Conservation (phyloP, 1,140 invertebrate species). For the Drosophila parvula region DNA sequence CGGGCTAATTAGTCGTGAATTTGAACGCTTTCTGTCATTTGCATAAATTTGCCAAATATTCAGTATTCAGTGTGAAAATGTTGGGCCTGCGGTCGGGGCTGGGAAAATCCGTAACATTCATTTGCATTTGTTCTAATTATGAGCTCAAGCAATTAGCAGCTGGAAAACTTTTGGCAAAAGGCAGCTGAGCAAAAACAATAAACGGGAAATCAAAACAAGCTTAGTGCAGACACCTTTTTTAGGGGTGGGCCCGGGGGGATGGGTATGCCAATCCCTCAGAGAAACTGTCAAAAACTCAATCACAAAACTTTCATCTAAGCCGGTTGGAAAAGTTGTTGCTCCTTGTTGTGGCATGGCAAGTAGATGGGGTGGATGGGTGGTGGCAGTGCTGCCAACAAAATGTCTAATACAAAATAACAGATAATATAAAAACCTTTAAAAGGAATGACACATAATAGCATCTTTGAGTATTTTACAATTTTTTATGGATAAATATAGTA, state of each 20-base stretch:
- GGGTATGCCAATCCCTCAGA: conserved; percentile 17
- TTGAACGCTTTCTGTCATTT: conserved; percentile 57
- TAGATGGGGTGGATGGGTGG: no score
- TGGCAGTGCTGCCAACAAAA: not conserved
- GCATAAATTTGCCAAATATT: conserved; percentile 55
- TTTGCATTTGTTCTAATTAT: conserved; percentile 67
- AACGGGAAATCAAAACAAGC: conserved; percentile 63
- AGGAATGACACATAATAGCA: not conserved
- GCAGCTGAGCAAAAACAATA: conserved; percentile 54
- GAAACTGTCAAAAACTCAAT: conserved; percentile 69
- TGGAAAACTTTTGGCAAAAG: conserved; percentile 39
- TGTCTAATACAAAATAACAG: not conserved
- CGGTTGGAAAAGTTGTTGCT: conserved; percentile 53
- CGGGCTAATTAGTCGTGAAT: conserved; percentile 69
- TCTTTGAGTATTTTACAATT: not conserved
- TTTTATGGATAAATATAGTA: not conserved
- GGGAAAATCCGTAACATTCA: conserved; percentile 30
- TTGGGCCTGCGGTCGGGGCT: conserved; percentile 22
- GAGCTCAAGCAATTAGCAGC: conserved; percentile 63
- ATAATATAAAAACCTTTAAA: not conserved
- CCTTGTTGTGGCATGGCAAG: not conserved
- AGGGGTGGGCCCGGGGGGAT: not conserved
- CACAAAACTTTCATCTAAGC: conserved; percentile 73
- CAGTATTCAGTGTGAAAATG: conserved; percentile 11
- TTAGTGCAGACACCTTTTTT: conserved; percentile 58